These are phyloP conservation scores for Falco naumanni DNA, from an alignment of 2,797 vertebrate species.

Conservation along the genomic window DNA sequence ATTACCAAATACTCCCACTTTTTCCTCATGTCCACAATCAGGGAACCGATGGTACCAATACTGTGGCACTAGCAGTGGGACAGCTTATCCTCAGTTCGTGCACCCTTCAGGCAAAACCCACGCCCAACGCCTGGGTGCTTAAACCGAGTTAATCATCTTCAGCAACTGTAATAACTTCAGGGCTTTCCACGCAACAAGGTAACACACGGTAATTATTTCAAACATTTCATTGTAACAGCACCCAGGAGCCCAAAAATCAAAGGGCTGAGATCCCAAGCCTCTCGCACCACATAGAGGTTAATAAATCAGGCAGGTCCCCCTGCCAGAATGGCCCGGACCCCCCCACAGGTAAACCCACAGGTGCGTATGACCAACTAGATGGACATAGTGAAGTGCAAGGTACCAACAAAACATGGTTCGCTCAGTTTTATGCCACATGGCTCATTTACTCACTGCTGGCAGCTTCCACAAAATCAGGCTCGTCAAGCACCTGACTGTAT, in stretches of 20 bases:
- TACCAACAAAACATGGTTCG: neutral
- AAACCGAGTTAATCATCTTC: neutral
- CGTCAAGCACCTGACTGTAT: conserved; percentile 40
- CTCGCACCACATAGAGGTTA: fast-evolving
- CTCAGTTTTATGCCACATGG: conserved; percentile 22
- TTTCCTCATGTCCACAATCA: neutral
- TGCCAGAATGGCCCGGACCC: neutral
- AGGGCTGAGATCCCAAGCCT: neutral
- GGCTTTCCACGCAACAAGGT: neutral
- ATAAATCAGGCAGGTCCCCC: neutral
- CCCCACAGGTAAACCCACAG: neutral
- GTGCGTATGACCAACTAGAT: fast-evolving
- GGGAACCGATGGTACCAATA: neutral
- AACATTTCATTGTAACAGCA: fast-evolving
- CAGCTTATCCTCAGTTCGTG: neutral
- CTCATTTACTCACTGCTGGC: conserved; percentile 56
- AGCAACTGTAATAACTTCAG: neutral
- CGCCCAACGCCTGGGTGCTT: neutral
- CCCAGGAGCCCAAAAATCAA: neutral
- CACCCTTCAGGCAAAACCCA: neutral
- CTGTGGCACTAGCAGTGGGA: neutral
- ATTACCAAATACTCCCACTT: neutral
- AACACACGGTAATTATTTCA: neutral
- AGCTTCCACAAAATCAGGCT: conserved; percentile 36
- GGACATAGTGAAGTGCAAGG: neutral